Evolutionary conservation across 2,113 vertebrate genomes (phyloP), one percentile per base, ranked within the genome.

Genomic region (Brachyhypopomus gauderio): DNA sequence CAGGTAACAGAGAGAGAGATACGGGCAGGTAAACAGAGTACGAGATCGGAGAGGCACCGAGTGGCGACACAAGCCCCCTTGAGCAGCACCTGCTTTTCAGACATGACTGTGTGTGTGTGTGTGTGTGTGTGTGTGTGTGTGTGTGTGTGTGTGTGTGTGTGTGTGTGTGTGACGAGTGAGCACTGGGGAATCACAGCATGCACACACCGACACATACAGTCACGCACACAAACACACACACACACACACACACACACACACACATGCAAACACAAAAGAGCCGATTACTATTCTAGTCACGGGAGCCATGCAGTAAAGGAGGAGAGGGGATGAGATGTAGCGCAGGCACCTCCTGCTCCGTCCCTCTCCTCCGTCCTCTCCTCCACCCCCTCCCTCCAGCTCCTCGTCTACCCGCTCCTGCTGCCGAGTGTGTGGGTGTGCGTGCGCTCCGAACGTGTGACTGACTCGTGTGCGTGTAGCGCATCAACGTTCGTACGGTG

Each of bases 221-320:
- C 60, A 66, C 70, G 56, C 48, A 73, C 45, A 22, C n/a, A 72
- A 14, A 55, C 30, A 19, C 52, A 79, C 60, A 83, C 77, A 74
- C 81, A 72, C 60, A 66, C 70, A 55, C 23, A 56, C 23, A 23
- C 52, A 81, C 52, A 70, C 55, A 74, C 19, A 74, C 25, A 55
- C 55, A 59, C 48, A 58, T 52, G n/a, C 22, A 70, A 52, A 83
- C 78, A 75, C 82, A 74, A 64, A 62, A 74, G 55, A 80, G 63
- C 77, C 23, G 25, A 83, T 86, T 86, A 83, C 83, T 85, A 86
- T 86, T 86, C 83, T 71, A 72, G 80, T 80, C 85, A 86, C 74
- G 60, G 64, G 69, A 77, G 19, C 20, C 79, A 77, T 82, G 82
- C 79, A 86, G 82, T 60, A 79, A 63, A 69, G 84, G 30, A 64